phyloP scores from a whole-genome alignment of 2,888 invertebrate genomes.

The Eurois occulta region DNA sequence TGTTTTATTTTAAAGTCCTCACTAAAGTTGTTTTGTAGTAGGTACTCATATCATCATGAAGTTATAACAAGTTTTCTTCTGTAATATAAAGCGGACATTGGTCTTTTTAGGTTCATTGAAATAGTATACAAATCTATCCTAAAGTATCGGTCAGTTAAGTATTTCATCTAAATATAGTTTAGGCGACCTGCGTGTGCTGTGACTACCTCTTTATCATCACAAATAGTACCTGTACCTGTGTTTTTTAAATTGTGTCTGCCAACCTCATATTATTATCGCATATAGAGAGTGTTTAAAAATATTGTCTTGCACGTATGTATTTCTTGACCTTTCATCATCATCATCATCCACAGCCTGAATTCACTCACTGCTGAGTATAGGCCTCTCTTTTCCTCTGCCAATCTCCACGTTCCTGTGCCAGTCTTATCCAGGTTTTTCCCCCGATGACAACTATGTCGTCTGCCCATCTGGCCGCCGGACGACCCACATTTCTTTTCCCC shows the following conservation, averaged over 20 bases:
- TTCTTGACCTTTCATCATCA: no score
- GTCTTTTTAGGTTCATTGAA: background rate
- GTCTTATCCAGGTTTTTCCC: no score
- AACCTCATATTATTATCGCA: background rate
- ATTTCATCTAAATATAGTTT: background rate
- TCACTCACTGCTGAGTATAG: no score
- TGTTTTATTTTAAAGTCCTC: no score
- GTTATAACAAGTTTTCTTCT: background rate
- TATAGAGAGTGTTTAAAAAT: constrained; percentile 11
- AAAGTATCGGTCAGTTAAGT: background rate
- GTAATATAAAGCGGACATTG: background rate
- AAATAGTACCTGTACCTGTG: background rate
- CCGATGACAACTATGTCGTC: no score
- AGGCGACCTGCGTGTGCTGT: background rate
- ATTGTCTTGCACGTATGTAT: constrained; percentile 2
- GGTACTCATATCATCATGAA: background rate
- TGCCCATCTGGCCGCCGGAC: no score
- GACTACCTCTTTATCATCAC: background rate
- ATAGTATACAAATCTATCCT: background rate
- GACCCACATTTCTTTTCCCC: no score
- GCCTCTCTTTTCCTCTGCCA: no score
- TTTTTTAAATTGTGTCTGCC: background rate
- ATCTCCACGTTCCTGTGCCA: no score
- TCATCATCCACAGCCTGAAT: no score
- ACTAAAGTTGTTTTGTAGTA: no score